Evolutionary conservation across 2,113 vertebrate species (phyloP), one percentile per base, ranked within the genome.

Genomic region (Anoplopoma fimbria): DNA sequence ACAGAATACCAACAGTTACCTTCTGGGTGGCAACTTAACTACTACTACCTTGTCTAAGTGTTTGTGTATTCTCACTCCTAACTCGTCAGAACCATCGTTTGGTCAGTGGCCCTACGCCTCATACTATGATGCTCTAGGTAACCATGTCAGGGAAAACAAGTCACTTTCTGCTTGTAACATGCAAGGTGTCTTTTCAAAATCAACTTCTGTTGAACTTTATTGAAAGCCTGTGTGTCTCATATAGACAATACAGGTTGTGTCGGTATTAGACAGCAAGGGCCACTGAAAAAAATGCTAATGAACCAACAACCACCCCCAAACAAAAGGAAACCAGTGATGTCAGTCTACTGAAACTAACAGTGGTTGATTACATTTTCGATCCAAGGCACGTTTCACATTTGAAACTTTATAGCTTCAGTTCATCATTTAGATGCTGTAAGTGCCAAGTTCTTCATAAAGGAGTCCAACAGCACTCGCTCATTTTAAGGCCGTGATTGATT

Each of bases 1-100:
- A 67, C 45, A 63, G 61, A 79, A 82, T 70, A 51, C 8, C 6
- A 58, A 58, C 15, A 55, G 27, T 53, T 34, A 80, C 36, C 31
- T 69, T 31, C 53, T 51, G 17, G 65, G 10, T 40, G 69, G 55
- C 36, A 53, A 27, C 68, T 74, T 47, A 9, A 13, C 14, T 38
- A 25, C 25, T 21, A 19, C n/a, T 25, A 27, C 5, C 3, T 10
- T 19, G 10, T 53, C 15, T 29, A 7, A 23, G 15, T 58, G 61
- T 42, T 6, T 62, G 21, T 42, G 61, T 62, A 21, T 36, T 51
- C 7, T 51, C 49, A 23, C 14, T 51, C 49, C 49, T 21, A 51
- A 51, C 49, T 51, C 2, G 9, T 51, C 49, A 51, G 9, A 51
- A 51, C 19, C 47, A 9, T 21, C 5, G 47, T 21, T 23, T 21